Conservation (phyloP, 2,888 invertebrate species). For the Ecliptopera silaceata region DNA sequence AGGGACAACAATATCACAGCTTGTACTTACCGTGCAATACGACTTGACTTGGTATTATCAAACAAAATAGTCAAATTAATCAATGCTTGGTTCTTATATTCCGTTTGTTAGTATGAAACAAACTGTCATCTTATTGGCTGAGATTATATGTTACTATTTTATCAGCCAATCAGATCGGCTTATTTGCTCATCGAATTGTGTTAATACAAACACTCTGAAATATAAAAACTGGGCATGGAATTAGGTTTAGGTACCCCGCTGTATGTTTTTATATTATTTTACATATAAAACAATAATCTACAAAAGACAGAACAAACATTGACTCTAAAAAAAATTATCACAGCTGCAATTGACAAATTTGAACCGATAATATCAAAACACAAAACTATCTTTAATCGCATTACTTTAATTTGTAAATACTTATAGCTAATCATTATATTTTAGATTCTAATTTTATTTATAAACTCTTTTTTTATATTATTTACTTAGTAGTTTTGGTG, state of each 20-base stretch:
- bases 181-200: too few relatives aligned
- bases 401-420: slow-evolving; percentile 35
- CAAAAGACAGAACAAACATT: neutral
- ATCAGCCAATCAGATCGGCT: too few relatives aligned
- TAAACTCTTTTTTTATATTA: slow-evolving; percentile 27
- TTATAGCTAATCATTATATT: slow-evolving; percentile 19
- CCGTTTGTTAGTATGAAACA: too few relatives aligned
- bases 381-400: slow-evolving; percentile 22
- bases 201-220: too few relatives aligned
- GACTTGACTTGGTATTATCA: slow-evolving; percentile 9
- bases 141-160: too few relatives aligned
- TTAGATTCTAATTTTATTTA: slow-evolving; percentile 34
- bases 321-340: too few relatives aligned
- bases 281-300: slow-evolving; percentile 16
- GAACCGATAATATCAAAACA: slow-evolving; percentile 6
- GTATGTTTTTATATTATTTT: neutral
- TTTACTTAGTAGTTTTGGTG: slow-evolving; percentile 18
- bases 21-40: neutral
- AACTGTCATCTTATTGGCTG: too few relatives aligned
- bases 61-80: slow-evolving; percentile 62
- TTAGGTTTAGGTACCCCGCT: slow-evolving; percentile 55
- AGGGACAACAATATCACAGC: too few relatives aligned
- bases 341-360: neutral
- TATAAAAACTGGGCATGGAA: slow-evolving; percentile 22
- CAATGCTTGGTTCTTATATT: slow-evolving; percentile 20